phyloP scores from a whole-genome alignment of 2,888 invertebrate genomes.

The Andrena trimmerana region DNA sequence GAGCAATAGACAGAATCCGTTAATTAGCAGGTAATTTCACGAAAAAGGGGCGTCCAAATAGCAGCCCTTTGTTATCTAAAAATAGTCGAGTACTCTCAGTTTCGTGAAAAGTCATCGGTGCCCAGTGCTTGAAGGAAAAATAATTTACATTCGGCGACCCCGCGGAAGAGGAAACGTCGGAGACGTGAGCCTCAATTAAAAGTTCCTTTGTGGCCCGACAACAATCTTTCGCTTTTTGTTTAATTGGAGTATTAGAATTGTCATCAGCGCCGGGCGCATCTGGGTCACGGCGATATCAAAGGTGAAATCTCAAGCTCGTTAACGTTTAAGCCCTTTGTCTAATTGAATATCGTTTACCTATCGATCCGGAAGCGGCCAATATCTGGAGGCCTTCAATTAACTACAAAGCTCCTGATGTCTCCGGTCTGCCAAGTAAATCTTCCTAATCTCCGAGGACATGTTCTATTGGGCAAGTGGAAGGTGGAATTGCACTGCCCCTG shows the following conservation, averaged over 20 bases:
- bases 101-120: background rate
- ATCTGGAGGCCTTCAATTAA: conserved; percentile 50
- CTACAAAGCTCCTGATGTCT: conserved; percentile 44
- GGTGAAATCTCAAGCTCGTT: conserved; percentile 55
- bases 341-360: conserved; percentile 65
- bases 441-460: conserved; percentile 39
- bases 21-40: background rate
- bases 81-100: background rate
- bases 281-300: conserved; percentile 33
- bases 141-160: conserved; percentile 5
- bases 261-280: conserved; percentile 6
- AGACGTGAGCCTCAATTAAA: conserved; percentile 24
- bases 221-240: conserved; percentile 7
- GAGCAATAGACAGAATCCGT: background rate
- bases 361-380: conserved; percentile 54
- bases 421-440: conserved; percentile 33
- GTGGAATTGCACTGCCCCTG: background rate
- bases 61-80: background rate
- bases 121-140: background rate
- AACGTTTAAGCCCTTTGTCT: conserved; percentile 60
- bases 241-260: conserved; percentile 36
- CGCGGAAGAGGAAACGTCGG: background rate
- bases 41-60: background rate
- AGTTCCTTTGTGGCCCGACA: background rate
- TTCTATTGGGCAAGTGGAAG: background rate